Evolutionary conservation across 37 sponge, comb jelly and placozoan species (phyloP), one percentile per base, ranked within the genome.

Genomic region (Theonella swinhoei): DNA sequence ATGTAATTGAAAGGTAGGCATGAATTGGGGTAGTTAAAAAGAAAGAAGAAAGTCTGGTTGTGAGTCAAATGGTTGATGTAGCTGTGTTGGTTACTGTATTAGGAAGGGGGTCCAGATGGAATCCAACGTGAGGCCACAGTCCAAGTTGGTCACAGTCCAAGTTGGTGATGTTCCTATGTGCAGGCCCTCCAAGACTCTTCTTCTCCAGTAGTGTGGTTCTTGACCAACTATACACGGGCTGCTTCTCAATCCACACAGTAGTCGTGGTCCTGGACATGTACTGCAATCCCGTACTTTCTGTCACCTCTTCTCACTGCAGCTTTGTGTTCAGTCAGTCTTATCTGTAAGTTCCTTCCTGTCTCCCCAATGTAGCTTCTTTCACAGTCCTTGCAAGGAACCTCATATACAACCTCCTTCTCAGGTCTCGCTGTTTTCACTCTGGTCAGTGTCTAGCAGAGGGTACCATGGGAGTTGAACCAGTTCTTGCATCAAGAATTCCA

Each of bases 21-120:
- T n/a, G n/a, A n/a, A n/a, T n/a, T n/a, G n/a, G n/a, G n/a, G n/a
- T n/a, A n/a, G n/a, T n/a, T n/a, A n/a, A n/a, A n/a, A n/a, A n/a
- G n/a, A n/a, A n/a, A n/a, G n/a, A n/a, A n/a, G n/a, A n/a, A n/a
- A n/a, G n/a, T n/a, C n/a, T n/a, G n/a, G n/a, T n/a, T n/a, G n/a
- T n/a, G n/a, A n/a, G n/a, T n/a, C n/a, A n/a, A 58, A 58, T 58
- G 60, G 11, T 58, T 11, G 17, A 58, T 58, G 60, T 19, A 11
- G 19, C 19, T 58, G 17, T 20, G 11, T 58, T 20, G 11, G 60
- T 58, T 19, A 58, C 19, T 20, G 60, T 19, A 35, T 3, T 2
- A 70, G 70, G 70, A 70, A 30, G 24, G 75, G 75, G 47, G n/a
- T 37, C 75, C 75, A 74, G 75, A 74, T 23, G n/a, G 75, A 29